A percentile compares a stretch with the other conserved stretches of the same genome.
phyloP scores from a whole-genome alignment of 2,888 invertebrate genomes.

The Pharmacophagus antenor region DNA sequence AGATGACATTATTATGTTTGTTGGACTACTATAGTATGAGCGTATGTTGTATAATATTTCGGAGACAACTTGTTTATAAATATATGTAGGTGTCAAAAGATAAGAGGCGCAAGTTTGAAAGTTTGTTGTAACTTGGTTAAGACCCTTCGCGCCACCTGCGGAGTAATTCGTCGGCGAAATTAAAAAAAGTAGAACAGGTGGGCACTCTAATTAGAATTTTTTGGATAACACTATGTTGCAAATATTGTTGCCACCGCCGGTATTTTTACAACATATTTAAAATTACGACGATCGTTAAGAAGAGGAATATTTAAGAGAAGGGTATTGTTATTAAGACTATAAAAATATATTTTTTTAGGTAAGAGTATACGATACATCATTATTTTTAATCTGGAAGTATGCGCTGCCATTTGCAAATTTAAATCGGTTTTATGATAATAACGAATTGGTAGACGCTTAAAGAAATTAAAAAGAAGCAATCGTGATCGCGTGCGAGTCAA shows the following conservation, averaged over 20 bases:
- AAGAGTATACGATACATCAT: not conserved
- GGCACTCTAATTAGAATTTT: constrained; percentile 75
- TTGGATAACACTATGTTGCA: constrained; percentile 64
- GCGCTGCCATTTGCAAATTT: not conserved
- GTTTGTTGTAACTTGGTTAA: constrained; percentile 51
- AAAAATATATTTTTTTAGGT: not conserved
- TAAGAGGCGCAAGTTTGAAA: constrained; percentile 48
- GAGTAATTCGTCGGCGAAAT: constrained; percentile 67
- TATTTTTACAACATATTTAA: constrained; percentile 41
- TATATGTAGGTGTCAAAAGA: constrained; percentile 40
- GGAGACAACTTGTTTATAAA: constrained; percentile 4
- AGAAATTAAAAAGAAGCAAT: constrained; percentile 29
- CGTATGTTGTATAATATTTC: constrained; percentile 1
- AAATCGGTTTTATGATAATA: not conserved
- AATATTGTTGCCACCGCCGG: constrained; percentile 46
- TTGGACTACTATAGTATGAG: constrained; percentile 16
- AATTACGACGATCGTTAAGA: constrained; percentile 18
- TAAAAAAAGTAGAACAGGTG: constrained; percentile 74
- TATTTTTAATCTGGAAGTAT: too few species aligned
- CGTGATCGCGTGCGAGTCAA: constrained; percentile 46
- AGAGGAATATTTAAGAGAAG: not conserved
- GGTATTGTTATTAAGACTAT: not conserved
- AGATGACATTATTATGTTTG: constrained; percentile 27
- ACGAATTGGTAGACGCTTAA: not conserved
- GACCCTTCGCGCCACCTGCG: constrained; percentile 66